A percentile compares a stretch with the other conserved stretches of the same genome.
Evolutionary conservation across 2,113 vertebrate species (phyloP).

Genomic region (Paralichthys olivaceus): DNA sequence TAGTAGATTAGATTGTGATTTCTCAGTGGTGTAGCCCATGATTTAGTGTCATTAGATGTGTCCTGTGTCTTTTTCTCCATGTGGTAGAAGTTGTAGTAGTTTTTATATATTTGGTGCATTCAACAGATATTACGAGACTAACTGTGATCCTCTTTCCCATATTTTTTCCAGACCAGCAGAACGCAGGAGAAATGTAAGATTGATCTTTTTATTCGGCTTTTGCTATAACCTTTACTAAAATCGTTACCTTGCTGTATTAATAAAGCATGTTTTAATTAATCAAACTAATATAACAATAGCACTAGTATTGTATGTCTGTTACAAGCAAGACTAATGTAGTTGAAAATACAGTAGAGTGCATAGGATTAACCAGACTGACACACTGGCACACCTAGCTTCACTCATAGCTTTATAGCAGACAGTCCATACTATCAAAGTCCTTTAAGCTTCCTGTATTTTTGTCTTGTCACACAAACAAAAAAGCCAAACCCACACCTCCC

Average conservation of each 20-base stretch:
- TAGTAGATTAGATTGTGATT: conserved; percentile 6
- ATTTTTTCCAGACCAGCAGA: conserved; percentile 87
- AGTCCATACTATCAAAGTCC: conserved; percentile 77
- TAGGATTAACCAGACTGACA: conserved; percentile 24
- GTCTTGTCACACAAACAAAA: conserved; percentile 69
- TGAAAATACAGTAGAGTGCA: conserved; percentile 19
- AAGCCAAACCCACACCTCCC: neutral
- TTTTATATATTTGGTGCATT: neutral
- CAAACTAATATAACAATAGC: conserved; percentile 6
- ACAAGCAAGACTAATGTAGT: conserved; percentile 5
- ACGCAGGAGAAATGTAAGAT: conserved; percentile 95
- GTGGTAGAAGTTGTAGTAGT: neutral
- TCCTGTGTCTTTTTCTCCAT: conserved; percentile 16
- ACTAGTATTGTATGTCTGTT: conserved; percentile 9
- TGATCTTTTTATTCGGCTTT: conserved; percentile 13
- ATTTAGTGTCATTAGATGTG: neutral
- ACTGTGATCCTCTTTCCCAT: conserved; percentile 41
- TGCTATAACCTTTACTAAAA: conserved; percentile 13
- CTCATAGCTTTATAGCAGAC: conserved; percentile 77
- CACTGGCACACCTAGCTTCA: conserved; percentile 73
- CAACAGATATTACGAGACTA: conserved; percentile 5
- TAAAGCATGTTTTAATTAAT: conserved; percentile 21
- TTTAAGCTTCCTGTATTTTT: conserved; percentile 76
- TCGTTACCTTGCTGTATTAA: neutral
- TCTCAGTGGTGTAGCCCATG: neutral